phyloP scores from a whole-genome alignment of 1,140 invertebrate genomes.

The Drosophila eugracilis region DNA sequence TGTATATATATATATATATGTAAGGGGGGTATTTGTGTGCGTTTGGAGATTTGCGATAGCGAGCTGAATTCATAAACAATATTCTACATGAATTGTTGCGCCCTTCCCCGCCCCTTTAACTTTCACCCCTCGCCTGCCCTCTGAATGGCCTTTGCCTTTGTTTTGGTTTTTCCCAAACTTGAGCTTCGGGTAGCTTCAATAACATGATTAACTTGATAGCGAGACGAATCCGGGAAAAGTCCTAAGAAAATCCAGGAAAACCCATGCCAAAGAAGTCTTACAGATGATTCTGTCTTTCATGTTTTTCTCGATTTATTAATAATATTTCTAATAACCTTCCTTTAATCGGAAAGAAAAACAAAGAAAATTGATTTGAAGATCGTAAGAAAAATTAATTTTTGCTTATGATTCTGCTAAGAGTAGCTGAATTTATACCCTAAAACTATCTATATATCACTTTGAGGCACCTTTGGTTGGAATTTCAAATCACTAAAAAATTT shows the following conservation, averaged over 20 bases:
- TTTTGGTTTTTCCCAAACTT: slow-evolving; percentile 14
- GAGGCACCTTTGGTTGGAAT: not conserved
- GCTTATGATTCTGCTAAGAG: no score
- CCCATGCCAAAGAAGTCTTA: no score
- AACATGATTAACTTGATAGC: slow-evolving; percentile 23
- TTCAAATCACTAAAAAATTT: not conserved
- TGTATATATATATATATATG: slow-evolving; percentile 5
- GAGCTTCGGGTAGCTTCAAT: slow-evolving; percentile 20
- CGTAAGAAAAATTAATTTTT: no score
- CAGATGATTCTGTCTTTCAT: no score
- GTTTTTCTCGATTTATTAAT: no score
- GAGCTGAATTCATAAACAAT: slow-evolving; percentile 69
- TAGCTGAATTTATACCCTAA: no score
- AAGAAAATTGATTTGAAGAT: no score
- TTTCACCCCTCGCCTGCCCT: slow-evolving; percentile 13
- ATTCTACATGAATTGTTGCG: slow-evolving; percentile 69
- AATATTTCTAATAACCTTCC: no score
- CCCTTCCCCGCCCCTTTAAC: slow-evolving; percentile 23
- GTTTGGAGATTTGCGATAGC: slow-evolving; percentile 58
- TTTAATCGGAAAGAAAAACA: no score
- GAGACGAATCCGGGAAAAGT: not conserved
- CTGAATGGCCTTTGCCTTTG: slow-evolving; percentile 30
- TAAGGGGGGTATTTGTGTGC: no score
- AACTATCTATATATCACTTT: not conserved
- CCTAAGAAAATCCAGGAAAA: no score